A percentile compares a stretch with the other conserved stretches of the same genome.
Conservation (phyloP, 2,888 invertebrate genomes). For the Lithophane ornitopus region DNA sequence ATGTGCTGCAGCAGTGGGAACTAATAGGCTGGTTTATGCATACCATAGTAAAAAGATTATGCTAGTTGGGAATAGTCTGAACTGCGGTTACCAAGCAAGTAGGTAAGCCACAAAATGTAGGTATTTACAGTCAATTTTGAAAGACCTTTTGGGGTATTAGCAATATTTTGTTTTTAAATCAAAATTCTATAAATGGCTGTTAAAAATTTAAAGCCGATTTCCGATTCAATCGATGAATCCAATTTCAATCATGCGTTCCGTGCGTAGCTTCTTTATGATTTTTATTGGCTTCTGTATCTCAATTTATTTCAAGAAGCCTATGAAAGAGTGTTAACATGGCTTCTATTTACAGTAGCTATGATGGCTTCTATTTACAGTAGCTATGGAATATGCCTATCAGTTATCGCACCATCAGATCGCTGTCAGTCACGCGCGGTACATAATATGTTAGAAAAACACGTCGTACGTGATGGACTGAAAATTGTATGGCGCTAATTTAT, state of each 20-base stretch:
- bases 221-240: background rate
- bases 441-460: conserved; percentile 28
- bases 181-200: background rate
- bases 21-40: too few relatives aligned
- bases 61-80: too few relatives aligned
- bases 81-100: background rate
- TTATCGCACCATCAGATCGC: conserved; percentile 28
- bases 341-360: conserved; percentile 18
- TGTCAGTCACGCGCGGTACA: conserved; percentile 34
- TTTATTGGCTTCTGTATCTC: background rate
- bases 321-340: background rate
- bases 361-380: conserved; percentile 12
- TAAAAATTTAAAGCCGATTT: background rate
- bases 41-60: too few relatives aligned
- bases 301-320: conserved; percentile 7
- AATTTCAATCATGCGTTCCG: background rate
- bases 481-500: conserved; percentile 12
- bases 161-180: too few relatives aligned
- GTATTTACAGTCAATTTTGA: background rate
- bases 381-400: conserved; percentile 32
- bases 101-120: background rate
- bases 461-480: conserved; percentile 19
- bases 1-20: background rate
- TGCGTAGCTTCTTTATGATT: background rate
- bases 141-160: background rate